A percentile compares a stretch with the other conserved stretches of the same genome.
Evolutionary conservation across 2,113 vertebrate species (phyloP).

Genomic region (Hoplias malabaricus): DNA sequence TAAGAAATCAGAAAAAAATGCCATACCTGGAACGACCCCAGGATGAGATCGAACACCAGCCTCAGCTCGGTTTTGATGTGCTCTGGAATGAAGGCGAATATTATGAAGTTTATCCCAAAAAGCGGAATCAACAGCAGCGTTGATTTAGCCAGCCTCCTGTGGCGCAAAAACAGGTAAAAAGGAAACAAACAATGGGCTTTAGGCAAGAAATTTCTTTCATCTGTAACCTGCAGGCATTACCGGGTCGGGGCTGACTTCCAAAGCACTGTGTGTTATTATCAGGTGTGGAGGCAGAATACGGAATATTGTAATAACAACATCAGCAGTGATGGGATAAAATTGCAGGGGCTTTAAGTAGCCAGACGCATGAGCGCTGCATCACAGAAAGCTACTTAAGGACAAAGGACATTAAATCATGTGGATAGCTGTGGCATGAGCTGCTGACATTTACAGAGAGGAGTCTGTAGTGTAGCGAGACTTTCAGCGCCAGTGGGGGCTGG

Average conservation of each 20-base stretch:
- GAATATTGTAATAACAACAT: constrained; percentile 25
- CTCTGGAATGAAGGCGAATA: constrained; percentile 93
- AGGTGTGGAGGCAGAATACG: constrained; percentile 11
- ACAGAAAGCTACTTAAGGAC: constrained; percentile 40
- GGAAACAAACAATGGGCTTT: constrained; percentile 24
- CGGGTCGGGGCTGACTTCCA: background rate
- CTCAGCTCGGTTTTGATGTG: constrained; percentile 83
- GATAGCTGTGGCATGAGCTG: constrained; percentile 5
- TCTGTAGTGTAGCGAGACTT: constrained; percentile 8
- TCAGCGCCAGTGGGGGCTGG: background rate
- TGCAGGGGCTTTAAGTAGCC: constrained; percentile 16
- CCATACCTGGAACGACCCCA: constrained; percentile 93
- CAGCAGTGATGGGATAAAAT: constrained; percentile 33
- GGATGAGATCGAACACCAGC: constrained; percentile 86
- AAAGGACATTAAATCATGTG: constrained; percentile 45
- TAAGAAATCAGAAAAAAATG: background rate
- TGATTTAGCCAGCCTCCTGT: constrained; percentile 94
- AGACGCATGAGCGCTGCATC: constrained; percentile 15
- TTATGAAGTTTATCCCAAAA: constrained; percentile 92
- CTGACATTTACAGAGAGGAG: constrained; percentile 44
- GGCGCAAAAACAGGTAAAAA: constrained; percentile 45
- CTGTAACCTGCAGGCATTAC: constrained; percentile 10
- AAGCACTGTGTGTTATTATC: background rate
- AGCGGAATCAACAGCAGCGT: constrained; percentile 95
- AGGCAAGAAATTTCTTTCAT: constrained; percentile 14